A percentile compares a stretch with the other conserved stretches of the same genome.
Conservation (phyloP, 2,797 vertebrate genomes). For the Sebastes vulpes region DNA sequence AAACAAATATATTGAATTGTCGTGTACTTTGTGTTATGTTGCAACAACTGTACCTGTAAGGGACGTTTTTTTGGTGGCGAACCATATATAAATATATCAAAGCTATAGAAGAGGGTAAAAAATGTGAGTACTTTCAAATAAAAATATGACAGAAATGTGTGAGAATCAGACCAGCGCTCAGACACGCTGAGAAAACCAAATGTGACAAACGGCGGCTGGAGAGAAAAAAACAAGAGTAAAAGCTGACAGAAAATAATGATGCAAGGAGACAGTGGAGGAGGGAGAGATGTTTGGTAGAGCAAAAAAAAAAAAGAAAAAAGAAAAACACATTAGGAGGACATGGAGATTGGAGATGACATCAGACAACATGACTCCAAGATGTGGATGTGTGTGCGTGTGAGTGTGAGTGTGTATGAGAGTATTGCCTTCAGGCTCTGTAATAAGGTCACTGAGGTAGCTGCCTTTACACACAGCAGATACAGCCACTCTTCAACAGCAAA, state of each 20-base stretch:
- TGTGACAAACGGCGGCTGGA: not conserved
- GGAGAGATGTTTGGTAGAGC: not conserved
- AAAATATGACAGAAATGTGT: not conserved
- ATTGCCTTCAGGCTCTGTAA: conserved; percentile 11
- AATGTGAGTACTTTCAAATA: not conserved
- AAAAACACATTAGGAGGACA: not conserved
- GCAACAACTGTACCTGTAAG: not conserved
- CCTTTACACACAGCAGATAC: not conserved
- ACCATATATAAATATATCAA: too few relatives aligned
- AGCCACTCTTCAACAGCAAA: not conserved
- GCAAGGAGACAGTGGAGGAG: not conserved
- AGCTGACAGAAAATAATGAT: not conserved
- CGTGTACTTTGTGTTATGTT: not conserved
- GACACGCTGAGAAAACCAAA: not conserved
- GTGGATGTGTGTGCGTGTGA: not conserved
- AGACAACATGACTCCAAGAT: conserved; percentile 17
- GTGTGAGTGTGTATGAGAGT: not conserved
- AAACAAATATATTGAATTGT: not conserved
- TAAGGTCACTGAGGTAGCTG: conserved; percentile 3
- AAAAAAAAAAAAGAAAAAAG: not conserved
- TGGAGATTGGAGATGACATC: conserved; percentile 7
- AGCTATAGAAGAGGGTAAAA: not conserved
- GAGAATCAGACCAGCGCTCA: not conserved
- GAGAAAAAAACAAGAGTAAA: not conserved
- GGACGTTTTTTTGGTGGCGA: not conserved